phyloP scores from a whole-genome alignment of 2,797 vertebrate genomes.

The Gorsachius magnificus region DNA sequence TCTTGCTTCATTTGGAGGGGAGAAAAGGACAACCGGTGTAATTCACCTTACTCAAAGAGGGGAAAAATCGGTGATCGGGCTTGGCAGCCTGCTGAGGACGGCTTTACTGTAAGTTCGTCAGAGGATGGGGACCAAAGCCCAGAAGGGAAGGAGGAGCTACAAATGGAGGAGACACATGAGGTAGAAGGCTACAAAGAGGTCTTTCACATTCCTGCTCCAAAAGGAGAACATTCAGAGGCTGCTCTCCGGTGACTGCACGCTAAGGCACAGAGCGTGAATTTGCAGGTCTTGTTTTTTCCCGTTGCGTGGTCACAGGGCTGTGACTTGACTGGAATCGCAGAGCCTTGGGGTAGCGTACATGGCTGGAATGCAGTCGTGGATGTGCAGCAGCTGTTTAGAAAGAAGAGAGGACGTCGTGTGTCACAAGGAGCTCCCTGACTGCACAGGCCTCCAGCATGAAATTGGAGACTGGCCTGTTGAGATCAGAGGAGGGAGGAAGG shows the following conservation, averaged over 20 bases:
- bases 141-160: neutral
- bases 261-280: neutral
- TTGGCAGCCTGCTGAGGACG: neutral
- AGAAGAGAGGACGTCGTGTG: neutral
- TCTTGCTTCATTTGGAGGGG: neutral
- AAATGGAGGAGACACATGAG: neutral
- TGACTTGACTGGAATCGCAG: neutral
- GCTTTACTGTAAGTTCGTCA: neutral
- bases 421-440: neutral
- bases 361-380: neutral
- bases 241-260: neutral
- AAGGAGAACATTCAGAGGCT: neutral
- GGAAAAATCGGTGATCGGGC: neutral
- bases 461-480: neutral
- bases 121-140: neutral
- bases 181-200: neutral
- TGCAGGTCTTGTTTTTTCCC: neutral
- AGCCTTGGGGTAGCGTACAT: fast-evolving
- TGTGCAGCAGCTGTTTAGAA: neutral
- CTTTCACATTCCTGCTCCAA: neutral
- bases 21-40: neutral
- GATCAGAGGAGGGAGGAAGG: neutral
- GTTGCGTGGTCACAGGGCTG: neutral
- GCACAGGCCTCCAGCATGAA: neutral
- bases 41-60: neutral